phyloP scores from a whole-genome alignment of 2,888 invertebrate species.

The Acholoe squamosa region DNA sequence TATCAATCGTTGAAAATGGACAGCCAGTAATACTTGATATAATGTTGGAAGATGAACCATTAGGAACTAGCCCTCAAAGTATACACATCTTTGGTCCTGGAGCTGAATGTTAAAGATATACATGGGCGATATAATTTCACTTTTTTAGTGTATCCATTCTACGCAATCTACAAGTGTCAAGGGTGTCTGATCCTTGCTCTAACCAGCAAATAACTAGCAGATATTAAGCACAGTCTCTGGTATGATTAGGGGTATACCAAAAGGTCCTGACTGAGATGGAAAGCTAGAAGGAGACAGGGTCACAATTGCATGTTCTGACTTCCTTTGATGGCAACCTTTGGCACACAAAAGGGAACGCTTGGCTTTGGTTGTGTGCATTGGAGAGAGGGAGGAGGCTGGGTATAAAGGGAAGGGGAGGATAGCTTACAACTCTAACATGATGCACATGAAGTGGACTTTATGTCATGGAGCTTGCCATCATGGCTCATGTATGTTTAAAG shows the following conservation, averaged over 20 bases:
- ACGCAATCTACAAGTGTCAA: too few relatives aligned
- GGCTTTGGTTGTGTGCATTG: constrained; percentile 11
- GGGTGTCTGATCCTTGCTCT: too few relatives aligned
- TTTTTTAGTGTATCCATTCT: too few relatives aligned
- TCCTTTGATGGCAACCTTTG: constrained; percentile 19
- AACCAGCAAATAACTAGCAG: too few relatives aligned
- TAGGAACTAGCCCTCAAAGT: too few relatives aligned
- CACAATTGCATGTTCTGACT: constrained; percentile 1
- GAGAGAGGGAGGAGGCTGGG: not conserved
- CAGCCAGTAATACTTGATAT: too few relatives aligned
- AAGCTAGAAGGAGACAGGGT: not conserved
- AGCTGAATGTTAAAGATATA: too few relatives aligned
- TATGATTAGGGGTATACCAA: not conserved
- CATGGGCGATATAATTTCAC: too few relatives aligned
- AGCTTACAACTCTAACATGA: not conserved
- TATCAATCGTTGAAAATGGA: too few relatives aligned
- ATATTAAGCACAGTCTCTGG: not conserved
- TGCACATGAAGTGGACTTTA: constrained; percentile 13
- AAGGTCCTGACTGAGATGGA: not conserved
- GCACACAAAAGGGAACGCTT: not conserved
- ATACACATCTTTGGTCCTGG: too few relatives aligned
- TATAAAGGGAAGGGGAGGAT: not conserved
- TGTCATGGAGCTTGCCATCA: not conserved
- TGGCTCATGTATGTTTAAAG: not conserved
- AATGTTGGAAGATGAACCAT: too few relatives aligned